Percentiles rank a stretch among this genome's conserved stretches.
Evolutionary conservation across 2,888 invertebrate species (phyloP).

Genomic region (Microchrysa polita): DNA sequence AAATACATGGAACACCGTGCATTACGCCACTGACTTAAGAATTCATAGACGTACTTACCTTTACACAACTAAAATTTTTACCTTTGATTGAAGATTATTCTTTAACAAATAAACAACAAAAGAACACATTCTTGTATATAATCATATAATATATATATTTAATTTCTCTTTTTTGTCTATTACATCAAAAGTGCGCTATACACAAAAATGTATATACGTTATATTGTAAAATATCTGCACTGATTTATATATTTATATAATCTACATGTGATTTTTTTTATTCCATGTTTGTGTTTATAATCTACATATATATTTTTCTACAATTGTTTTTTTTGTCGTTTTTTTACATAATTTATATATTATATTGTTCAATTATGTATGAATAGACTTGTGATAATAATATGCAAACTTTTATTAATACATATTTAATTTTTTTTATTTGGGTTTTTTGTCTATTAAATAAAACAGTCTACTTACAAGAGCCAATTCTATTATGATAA

Average conservation of each 20-base stretch:
- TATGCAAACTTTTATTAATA: conserved; percentile 28
- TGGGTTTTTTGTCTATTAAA: conserved; percentile 26
- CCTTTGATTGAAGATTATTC: too few relatives aligned
- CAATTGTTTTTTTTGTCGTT: conserved; percentile 6
- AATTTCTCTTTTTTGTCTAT: conserved; percentile 40
- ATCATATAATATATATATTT: conserved; percentile 40
- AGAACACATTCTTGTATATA: conserved; percentile 36
- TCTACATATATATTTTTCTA: conserved; percentile 27
- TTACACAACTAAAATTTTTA: neutral
- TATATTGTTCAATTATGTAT: conserved; percentile 23
- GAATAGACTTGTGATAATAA: conserved; percentile 22
- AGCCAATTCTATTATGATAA: conserved; percentile 13
- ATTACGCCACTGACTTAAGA: neutral
- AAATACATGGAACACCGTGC: too few relatives aligned
- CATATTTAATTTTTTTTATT: too few relatives aligned
- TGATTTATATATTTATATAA: conserved; percentile 37
- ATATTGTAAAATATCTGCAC: conserved; percentile 37
- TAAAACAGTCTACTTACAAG: conserved; percentile 25
- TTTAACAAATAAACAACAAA: neutral
- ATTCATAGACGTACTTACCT: neutral
- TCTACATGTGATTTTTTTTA: conserved; percentile 18
- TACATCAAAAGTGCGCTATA: conserved; percentile 45
- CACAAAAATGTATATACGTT: conserved; percentile 45
- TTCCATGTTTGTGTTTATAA: conserved; percentile 5
- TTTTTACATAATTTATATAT: conserved; percentile 13